Percentiles rank a stretch among this genome's conserved stretches.
phyloP scores from a whole-genome alignment of 2,888 invertebrate species.

The Tanytarsus gracilentus region DNA sequence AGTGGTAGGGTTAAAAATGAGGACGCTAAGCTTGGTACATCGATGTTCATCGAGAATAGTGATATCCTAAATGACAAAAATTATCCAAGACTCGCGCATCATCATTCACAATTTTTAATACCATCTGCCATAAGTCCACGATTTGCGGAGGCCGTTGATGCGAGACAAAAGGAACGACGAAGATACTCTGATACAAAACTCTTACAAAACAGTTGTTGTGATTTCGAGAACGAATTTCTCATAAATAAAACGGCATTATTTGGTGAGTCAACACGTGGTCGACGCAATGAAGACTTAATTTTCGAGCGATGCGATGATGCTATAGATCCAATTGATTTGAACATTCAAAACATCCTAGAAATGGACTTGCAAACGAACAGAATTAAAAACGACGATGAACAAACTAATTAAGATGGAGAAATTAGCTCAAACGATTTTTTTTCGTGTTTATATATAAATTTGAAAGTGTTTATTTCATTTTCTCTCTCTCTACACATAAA shows the following conservation, averaged over 20 bases:
- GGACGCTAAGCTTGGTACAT: constrained; percentile 36
- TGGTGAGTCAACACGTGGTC: constrained; percentile 18
- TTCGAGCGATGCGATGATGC: constrained; percentile 36
- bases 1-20: too few relatives aligned
- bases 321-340: constrained; percentile 46
- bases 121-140: constrained; percentile 34
- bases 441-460: too few relatives aligned
- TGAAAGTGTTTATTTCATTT: too few relatives aligned
- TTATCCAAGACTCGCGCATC: constrained; percentile 38
- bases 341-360: constrained; percentile 45
- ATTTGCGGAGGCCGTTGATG: constrained; percentile 35
- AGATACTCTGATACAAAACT: constrained; percentile 44
- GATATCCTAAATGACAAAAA: constrained; percentile 43
- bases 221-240: constrained; percentile 31
- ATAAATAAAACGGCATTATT: constrained; percentile 27
- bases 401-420: too few relatives aligned
- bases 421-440: too few relatives aligned
- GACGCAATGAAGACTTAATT: neutral
- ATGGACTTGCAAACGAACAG: constrained; percentile 41
- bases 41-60: constrained; percentile 43
- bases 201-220: constrained; percentile 35
- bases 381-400: too few relatives aligned
- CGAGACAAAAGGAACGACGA: constrained; percentile 36
- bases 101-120: constrained; percentile 39
- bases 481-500: too few relatives aligned